Evolutionary conservation across 1,140 invertebrate genomes (phyloP).

Genomic region (Mizuhopecten yessoensis): DNA sequence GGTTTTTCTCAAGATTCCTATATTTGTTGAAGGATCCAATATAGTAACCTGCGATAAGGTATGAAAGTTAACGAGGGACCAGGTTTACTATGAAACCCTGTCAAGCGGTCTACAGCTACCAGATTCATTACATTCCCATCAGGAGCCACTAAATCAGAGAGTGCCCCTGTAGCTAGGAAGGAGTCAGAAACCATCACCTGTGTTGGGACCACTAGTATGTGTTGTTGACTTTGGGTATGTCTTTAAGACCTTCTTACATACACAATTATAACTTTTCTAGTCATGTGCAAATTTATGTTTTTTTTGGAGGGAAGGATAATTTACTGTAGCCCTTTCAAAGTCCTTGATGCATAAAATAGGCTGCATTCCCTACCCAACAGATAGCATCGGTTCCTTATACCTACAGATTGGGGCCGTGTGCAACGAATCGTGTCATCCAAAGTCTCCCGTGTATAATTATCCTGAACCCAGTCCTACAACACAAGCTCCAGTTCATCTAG

Average conservation of each 20-base stretch:
- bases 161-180: not conserved
- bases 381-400: not conserved
- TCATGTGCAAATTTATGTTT: not conserved
- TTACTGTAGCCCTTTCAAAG: not conserved
- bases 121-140: not conserved
- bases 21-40: too few species aligned
- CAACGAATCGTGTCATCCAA: not conserved
- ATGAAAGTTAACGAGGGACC: not conserved
- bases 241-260: not conserved
- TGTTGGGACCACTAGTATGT: not conserved
- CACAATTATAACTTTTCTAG: not conserved
- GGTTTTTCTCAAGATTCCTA: too few species aligned
- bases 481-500: not conserved
- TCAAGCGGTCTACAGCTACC: not conserved
- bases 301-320: constrained; percentile 9
- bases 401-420: not conserved
- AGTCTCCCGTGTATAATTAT: not conserved
- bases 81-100: not conserved
- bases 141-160: not conserved
- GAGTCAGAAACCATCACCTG: not conserved
- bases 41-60: too few species aligned
- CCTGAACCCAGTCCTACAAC: not conserved
- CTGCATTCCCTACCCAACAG: not conserved
- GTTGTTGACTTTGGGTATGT: not conserved
- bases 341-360: not conserved